phyloP scores from a whole-genome alignment of 2,797 vertebrate species.

The Enteromius thamalakanensis region DNA sequence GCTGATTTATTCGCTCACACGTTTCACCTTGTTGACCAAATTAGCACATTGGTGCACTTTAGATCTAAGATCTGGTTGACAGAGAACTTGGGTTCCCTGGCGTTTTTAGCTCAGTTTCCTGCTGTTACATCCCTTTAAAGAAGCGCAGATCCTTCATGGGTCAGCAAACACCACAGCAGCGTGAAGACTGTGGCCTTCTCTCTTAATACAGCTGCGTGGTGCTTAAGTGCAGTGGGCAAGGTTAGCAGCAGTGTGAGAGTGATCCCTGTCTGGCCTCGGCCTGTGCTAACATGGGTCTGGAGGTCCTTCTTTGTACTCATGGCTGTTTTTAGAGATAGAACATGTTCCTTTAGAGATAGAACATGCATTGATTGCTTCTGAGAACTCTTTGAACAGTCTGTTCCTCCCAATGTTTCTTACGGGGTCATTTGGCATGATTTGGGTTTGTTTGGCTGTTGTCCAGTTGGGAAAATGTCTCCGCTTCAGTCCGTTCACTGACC shows the following conservation, averaged over 20 bases:
- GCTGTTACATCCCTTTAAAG: conserved; percentile 35
- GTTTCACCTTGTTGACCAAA: conserved; percentile 13
- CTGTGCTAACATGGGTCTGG: not conserved
- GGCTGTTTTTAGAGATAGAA: not conserved
- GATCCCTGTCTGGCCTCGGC: not conserved
- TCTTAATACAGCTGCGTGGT: conserved; percentile 28
- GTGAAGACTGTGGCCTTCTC: conserved; percentile 24
- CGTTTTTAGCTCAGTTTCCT: conserved; percentile 43
- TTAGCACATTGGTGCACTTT: conserved; percentile 29
- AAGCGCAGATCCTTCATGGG: conserved; percentile 34
- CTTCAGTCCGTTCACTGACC: not conserved
- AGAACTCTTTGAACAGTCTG: not conserved
- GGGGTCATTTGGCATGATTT: not conserved
- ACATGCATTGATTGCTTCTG: not conserved
- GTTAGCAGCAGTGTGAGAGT: conserved; percentile 35
- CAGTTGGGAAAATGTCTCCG: not conserved
- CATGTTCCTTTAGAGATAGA: not conserved
- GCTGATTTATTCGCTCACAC: conserved; percentile 22
- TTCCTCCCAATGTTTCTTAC: not conserved
- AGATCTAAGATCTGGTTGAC: conserved; percentile 28
- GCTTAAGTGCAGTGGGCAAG: conserved; percentile 48
- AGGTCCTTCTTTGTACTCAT: not conserved
- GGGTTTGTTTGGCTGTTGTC: not conserved
- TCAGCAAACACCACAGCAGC: conserved; percentile 17
- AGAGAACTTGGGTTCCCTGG: conserved; percentile 33